Evolutionary conservation across 2,113 vertebrate genomes (phyloP).

Genomic region (Blennius ocellaris): DNA sequence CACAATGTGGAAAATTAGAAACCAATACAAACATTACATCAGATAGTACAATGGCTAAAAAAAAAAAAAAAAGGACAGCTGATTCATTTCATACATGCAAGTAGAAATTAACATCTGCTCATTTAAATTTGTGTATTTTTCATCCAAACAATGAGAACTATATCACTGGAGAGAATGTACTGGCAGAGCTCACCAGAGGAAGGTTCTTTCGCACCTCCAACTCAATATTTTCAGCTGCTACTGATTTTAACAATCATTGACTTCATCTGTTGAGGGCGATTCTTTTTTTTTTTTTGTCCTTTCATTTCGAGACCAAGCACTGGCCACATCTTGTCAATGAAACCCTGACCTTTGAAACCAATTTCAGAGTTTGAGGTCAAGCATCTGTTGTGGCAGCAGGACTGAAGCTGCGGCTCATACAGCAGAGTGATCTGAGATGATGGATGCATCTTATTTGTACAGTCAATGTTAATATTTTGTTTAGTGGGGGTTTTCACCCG

Average conservation of each 20-base stretch:
- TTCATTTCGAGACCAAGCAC: conserved; percentile 17
- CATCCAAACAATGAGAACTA: not conserved
- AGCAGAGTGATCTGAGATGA: conserved; percentile 10
- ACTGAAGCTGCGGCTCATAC: conserved; percentile 1
- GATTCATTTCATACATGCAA: not conserved
- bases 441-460: not conserved
- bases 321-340: conserved; percentile 1
- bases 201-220: not conserved
- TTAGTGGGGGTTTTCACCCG: too few species aligned
- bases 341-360: conserved; percentile 41
- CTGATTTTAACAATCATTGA: not conserved
- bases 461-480: too few species aligned
- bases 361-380: conserved; percentile 19
- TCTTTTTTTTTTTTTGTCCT: not conserved
- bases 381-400: conserved; percentile 3
- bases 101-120: not conserved
- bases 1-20: too few species aligned
- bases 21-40: too few species aligned
- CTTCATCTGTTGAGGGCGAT: conserved; percentile 9
- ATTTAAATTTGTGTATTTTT: not conserved
- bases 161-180: not conserved
- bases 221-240: not conserved
- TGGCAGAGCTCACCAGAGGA: not conserved
- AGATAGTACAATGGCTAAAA: too few species aligned
- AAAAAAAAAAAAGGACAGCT: too few species aligned